Evolutionary conservation across 2,888 invertebrate genomes (phyloP), one percentile per base, ranked within the genome.

Genomic region (Erannis defoliaria): DNA sequence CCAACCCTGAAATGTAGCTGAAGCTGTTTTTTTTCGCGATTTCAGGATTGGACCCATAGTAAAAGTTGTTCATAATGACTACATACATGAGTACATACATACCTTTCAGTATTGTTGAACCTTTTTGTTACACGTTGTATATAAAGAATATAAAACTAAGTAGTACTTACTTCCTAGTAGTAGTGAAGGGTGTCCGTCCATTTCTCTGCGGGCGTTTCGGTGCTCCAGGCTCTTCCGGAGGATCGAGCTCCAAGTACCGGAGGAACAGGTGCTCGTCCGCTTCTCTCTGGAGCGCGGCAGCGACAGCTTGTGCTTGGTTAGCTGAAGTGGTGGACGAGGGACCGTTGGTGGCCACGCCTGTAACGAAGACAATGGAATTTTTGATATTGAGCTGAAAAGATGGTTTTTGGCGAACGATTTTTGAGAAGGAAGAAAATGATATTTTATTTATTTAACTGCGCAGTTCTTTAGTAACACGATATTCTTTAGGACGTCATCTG

Each of bases 121-220:
- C n/a, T n/a, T n/a, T n/a, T n/a, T n/a, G n/a, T n/a, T n/a, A n/a
- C n/a, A n/a, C n/a, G n/a, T n/a, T n/a, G n/a, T n/a, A n/a, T n/a
- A n/a, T n/a, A 33, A 1, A 33, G 10, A 33, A 33, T 10, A 6
- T 33, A 3, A 2, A 33, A 6, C 3, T 10, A 33, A 0, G 12
- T 16, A 5, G 8, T 19, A 45, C 89, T 89, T 57, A 93, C 86
- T 94, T 93, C 80, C 96, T 96, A 43, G 97, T 96, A 63, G 96
- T 95, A 14, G 97, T 97, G 79, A 97, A 97, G 0, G 97, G 97
- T 1, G 97, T 97, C 59, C 97, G 94, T 9, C 97, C 97, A 66
- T 94, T 93, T 65, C 94, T 86, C 63, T 93, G 94, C 0, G 94
- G 85, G 70, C 90, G 93, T 62, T 92, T 86, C 50, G 94, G 94